phyloP scores from a whole-genome alignment of 2,113 vertebrate species.

The Hypomesus transpacificus region DNA sequence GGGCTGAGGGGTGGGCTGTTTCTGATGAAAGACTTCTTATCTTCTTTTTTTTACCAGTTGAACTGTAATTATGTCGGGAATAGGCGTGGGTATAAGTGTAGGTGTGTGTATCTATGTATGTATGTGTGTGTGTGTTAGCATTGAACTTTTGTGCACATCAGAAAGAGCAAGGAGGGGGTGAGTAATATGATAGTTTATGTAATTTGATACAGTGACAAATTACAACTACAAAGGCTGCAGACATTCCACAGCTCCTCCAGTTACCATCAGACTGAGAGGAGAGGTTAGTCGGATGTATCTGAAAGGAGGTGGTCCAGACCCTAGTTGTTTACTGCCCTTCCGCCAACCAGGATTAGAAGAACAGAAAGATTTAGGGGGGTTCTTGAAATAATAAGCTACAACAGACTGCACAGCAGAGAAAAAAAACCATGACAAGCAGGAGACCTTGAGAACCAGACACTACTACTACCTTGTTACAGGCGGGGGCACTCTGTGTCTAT shows the following conservation, averaged over 20 bases:
- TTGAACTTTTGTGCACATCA: background rate
- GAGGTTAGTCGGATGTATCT: background rate
- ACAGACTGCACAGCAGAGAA: no score
- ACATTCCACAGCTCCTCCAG: constrained; percentile 13
- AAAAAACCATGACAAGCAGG: no score
- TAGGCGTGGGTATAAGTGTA: background rate
- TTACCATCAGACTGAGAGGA: background rate
- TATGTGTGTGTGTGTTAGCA: background rate
- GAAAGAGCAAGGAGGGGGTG: background rate
- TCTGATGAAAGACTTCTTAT: background rate
- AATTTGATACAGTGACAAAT: constrained; percentile 23
- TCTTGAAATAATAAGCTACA: no score
- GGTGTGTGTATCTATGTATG: background rate
- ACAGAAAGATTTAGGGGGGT: background rate
- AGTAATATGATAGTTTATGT: constrained; percentile 5
- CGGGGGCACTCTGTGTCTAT: background rate
- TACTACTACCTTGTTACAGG: background rate
- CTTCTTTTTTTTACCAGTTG: background rate
- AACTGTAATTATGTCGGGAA: background rate
- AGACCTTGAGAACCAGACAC: background rate
- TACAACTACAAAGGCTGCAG: background rate
- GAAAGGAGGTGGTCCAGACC: background rate
- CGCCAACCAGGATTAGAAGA: background rate
- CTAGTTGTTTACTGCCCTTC: background rate
- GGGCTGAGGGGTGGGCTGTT: background rate